Evolutionary conservation across 1,140 invertebrate genomes (phyloP), one percentile per base, ranked within the genome.

Genomic region (Dolichoris vasculosae): DNA sequence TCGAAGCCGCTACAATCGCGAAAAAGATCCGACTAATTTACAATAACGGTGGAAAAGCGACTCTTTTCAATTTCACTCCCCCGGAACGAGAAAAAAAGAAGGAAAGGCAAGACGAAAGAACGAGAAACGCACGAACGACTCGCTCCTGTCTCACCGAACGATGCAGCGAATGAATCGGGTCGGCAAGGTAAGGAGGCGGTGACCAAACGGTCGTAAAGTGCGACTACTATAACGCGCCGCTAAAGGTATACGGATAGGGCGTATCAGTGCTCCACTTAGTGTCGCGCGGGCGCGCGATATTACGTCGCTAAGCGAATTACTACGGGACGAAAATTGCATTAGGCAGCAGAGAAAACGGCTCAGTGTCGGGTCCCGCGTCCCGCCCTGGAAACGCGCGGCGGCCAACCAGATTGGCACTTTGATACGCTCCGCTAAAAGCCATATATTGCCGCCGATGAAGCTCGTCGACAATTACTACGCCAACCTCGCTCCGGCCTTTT

Each of bases 301-400:
- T 86, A 82, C 71, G 73, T 59, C 75, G 38, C 79, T 82, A 82
- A 86, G 55, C 32, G 59, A 86, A 86, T 82, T 86, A 82, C 48
- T 67, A 80, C 26, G 64, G 83, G 83, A 84, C 63, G 75, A 84
- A 84, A 79, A 84, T 84, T 79, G 76, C 83, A 84, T 84, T 84
- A 80, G 30, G 46, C 32, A 38, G 8, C 83, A 67, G 67, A 84
- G 76, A 71, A 84, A 84, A 84, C 26, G 82, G 69, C n/a, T 43
- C 38, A 43, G 38, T 73, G 38, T 43, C 23, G 38, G 69, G 20
- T 38, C 26, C n/a, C n/a, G 8, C 40, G 17, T 26, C 40, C 46
- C 26, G 6, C 46, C 38, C 55, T 13, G 51, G 32, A 46, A 46
- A n/a, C 9, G 20, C 40, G 8, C 30, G 8, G 32, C 67, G 35